Evolutionary conservation across 2,888 invertebrate species (phyloP).

Genomic region (Exephanes ischioxanthus): DNA sequence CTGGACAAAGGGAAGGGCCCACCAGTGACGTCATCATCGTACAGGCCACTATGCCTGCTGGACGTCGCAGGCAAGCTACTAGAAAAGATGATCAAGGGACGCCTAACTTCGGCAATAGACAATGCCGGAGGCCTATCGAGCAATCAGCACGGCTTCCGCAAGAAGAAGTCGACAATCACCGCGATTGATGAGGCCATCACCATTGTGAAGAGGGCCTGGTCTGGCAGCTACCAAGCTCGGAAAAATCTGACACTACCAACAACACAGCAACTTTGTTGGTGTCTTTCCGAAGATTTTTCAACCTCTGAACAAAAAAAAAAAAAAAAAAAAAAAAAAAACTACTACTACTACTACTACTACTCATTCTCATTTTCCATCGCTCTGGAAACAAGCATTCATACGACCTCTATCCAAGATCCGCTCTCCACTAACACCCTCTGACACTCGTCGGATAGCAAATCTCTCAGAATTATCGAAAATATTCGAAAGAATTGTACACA

Average conservation of each 20-base stretch:
- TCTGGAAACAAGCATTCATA: no score
- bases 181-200: slow-evolving; percentile 58
- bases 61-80: slow-evolving; percentile 56
- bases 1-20: slow-evolving; percentile 66
- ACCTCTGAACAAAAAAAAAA: slow-evolving; percentile 20
- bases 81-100: slow-evolving; percentile 65
- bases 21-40: slow-evolving; percentile 52
- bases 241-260: slow-evolving; percentile 49
- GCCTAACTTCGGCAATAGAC: slow-evolving; percentile 42
- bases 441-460: no score
- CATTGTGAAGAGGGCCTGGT: slow-evolving; percentile 46
- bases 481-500: no score
- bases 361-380: no score
- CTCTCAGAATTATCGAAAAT: no score
- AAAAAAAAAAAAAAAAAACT: no score
- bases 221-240: slow-evolving; percentile 50
- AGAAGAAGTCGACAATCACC: slow-evolving; percentile 58
- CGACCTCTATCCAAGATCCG: no score
- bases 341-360: no score
- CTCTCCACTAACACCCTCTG: no score
- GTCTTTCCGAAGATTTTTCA: slow-evolving; percentile 41
- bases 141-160: slow-evolving; percentile 63
- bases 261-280: slow-evolving; percentile 37
- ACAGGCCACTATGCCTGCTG: slow-evolving; percentile 60
- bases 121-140: slow-evolving; percentile 59